A percentile compares a stretch with the other conserved stretches of the same genome.
These are phyloP conservation scores for Lypha dubia DNA, from an alignment of 2,888 invertebrate genomes.

Conservation along the genomic window DNA sequence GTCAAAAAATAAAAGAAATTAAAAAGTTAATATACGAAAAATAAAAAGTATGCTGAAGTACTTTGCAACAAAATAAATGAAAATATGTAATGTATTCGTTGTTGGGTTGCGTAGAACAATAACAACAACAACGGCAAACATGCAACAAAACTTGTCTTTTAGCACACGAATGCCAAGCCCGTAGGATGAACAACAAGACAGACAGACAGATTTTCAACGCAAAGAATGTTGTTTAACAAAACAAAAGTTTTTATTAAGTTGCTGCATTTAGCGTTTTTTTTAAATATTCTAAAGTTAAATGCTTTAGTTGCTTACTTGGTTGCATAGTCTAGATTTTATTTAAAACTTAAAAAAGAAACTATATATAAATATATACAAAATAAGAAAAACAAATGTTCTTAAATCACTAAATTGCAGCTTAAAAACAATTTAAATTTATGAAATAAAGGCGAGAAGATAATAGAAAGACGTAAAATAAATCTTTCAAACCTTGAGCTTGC, in stretches of 20 bases:
- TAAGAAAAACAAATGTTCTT: too few species aligned
- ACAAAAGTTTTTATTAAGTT: constrained; percentile 23
- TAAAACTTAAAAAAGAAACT: background rate
- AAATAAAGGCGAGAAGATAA: too few species aligned
- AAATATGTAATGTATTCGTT: background rate
- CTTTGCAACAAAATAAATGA: constrained; percentile 39
- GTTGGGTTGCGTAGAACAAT: constrained; percentile 17
- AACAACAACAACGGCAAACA: too few species aligned
- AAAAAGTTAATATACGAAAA: too few species aligned
- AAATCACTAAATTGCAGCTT: constrained; percentile 21
- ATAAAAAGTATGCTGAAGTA: too few species aligned
- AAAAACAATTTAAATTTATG: constrained; percentile 2
- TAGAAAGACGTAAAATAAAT: too few species aligned
- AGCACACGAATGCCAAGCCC: constrained; percentile 38
- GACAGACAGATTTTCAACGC: too few species aligned
- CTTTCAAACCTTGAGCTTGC: too few species aligned
- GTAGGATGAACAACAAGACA: constrained; percentile 14
- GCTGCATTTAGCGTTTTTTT: background rate
- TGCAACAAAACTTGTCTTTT: constrained; percentile 3
- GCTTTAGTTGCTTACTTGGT: constrained; percentile 27
- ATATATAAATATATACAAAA: too few species aligned
- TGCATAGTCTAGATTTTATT: constrained; percentile 11
- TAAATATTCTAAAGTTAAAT: constrained; percentile 42
- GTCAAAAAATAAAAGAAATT: too few species aligned
- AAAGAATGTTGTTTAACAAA: constrained; percentile 42